Conservation (phyloP, 2,888 invertebrate species). For the Busseola fusca region DNA sequence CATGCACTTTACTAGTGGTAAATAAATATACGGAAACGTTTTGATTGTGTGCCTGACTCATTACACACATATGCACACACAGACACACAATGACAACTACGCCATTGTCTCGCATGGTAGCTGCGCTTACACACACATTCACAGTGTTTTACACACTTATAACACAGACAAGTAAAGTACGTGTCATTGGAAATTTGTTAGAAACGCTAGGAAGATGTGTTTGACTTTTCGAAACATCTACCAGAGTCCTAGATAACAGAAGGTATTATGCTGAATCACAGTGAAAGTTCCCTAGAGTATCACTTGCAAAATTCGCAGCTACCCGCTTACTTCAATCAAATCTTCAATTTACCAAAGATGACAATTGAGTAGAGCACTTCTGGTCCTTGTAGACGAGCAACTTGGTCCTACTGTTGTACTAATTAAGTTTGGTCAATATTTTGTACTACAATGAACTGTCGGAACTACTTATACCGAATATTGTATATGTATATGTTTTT, state of each 20-base stretch:
- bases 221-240: neutral
- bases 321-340: slow-evolving; percentile 32
- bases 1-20: too few relatives aligned
- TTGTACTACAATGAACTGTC: too few relatives aligned
- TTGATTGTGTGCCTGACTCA: too few relatives aligned
- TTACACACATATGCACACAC: too few relatives aligned
- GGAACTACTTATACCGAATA: too few relatives aligned
- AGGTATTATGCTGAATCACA: slow-evolving; percentile 16
- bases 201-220: neutral
- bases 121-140: too few relatives aligned
- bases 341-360: slow-evolving; percentile 23
- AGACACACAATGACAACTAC: too few relatives aligned
- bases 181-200: neutral
- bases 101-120: too few relatives aligned
- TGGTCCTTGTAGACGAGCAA: slow-evolving; percentile 4
- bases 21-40: too few relatives aligned
- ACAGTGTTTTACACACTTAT: too few relatives aligned
- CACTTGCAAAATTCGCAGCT: slow-evolving; percentile 19
- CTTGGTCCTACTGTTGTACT: neutral
- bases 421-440: slow-evolving; percentile 4
- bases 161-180: too few relatives aligned
- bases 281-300: slow-evolving; percentile 18
- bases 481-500: too few relatives aligned
- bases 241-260: neutral
- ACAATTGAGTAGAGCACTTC: slow-evolving; percentile 3